Evolutionary conservation across 2,113 vertebrate genomes (phyloP), one percentile per base, ranked within the genome.

Genomic region (Pluvialis apricaria): DNA sequence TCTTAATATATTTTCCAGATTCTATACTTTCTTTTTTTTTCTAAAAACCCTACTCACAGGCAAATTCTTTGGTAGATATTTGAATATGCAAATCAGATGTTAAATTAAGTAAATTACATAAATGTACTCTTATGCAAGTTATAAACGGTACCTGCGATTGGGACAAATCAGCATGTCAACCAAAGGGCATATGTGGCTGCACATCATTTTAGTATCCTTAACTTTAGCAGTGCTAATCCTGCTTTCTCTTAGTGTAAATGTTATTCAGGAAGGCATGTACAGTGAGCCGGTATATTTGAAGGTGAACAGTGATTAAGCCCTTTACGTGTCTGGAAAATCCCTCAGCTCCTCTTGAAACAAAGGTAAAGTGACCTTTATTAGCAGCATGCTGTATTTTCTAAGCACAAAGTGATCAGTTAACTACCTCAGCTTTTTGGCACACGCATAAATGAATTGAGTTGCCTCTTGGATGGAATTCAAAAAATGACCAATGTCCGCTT

Each of bases 1-100:
- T 94, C 94, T 94, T 96, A 95, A 94, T 96, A 95, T 94, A 95
- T 95, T 95, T 94, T 77, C 81, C 86, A 95, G 76, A 92, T 94
- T 77, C 73, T 85, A 73, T 51, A 62, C 61, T 68, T 3, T 40
- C 55, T 70, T 83, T 73, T 40, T 91, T 79, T 54, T 54, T 7
- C 21, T 17, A 57, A 92, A 94, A 96, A 6, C 25, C 49, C 42
- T 73, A 45, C 73, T 87, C 36, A 42, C 83, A 85, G 42, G 57
- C 86, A 91, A 94, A 86, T 72, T 84, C 36, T 95, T 96, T 89
- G 45, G 32, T 45, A 60, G 83, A 28, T 90, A 89, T 86, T 94
- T 90, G 82, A 82, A 94, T 82, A 85, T 13, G 71, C 42, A 91
- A 82, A 90, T n/a, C 20, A 45, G 54, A 69, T 47, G 70, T 91